These are phyloP conservation scores for Synergus gifuensis DNA, from an alignment of 2,888 invertebrate species.

Conservation along the genomic window DNA sequence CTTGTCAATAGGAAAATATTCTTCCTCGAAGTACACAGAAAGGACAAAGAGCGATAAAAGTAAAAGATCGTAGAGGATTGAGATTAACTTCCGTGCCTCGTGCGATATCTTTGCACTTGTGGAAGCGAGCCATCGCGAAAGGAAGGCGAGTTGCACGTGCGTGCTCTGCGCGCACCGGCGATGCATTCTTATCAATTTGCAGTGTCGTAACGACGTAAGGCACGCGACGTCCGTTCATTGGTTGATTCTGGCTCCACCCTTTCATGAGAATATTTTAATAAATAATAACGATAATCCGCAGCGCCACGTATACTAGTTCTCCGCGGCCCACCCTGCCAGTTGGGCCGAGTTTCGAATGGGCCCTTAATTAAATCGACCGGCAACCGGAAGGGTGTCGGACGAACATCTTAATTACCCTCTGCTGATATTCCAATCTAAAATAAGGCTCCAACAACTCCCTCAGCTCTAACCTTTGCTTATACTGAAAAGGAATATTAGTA, in stretches of 20 bases:
- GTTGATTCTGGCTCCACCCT: slow-evolving; percentile 72
- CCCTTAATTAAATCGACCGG: slow-evolving; percentile 64
- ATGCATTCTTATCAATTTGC: slow-evolving; percentile 75
- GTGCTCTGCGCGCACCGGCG: slow-evolving; percentile 56
- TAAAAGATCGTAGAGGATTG: slow-evolving; percentile 47
- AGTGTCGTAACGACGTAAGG: slow-evolving; percentile 69
- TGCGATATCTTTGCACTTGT: slow-evolving; percentile 46
- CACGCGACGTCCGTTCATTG: slow-evolving; percentile 73
- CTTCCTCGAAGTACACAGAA: neutral
- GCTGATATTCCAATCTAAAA: slow-evolving; percentile 29
- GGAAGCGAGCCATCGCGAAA: slow-evolving; percentile 54
- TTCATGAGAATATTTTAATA: slow-evolving; percentile 72
- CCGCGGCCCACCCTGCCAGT: neutral
- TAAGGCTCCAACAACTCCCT: neutral
- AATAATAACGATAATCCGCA: slow-evolving; percentile 68
- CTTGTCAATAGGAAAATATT: neutral
- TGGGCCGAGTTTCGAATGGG: slow-evolving; percentile 33
- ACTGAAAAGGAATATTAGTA: slow-evolving; percentile 26
- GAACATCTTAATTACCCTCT: slow-evolving; percentile 64
- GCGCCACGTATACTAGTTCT: neutral
- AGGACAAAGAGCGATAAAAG: slow-evolving; percentile 43
- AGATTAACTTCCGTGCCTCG: slow-evolving; percentile 4
- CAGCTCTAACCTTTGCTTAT: neutral
- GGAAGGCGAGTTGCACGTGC: slow-evolving; percentile 55
- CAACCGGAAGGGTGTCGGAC: slow-evolving; percentile 18